Evolutionary conservation across 2,113 vertebrate species (phyloP).

Genomic region (Bucco capensis): DNA sequence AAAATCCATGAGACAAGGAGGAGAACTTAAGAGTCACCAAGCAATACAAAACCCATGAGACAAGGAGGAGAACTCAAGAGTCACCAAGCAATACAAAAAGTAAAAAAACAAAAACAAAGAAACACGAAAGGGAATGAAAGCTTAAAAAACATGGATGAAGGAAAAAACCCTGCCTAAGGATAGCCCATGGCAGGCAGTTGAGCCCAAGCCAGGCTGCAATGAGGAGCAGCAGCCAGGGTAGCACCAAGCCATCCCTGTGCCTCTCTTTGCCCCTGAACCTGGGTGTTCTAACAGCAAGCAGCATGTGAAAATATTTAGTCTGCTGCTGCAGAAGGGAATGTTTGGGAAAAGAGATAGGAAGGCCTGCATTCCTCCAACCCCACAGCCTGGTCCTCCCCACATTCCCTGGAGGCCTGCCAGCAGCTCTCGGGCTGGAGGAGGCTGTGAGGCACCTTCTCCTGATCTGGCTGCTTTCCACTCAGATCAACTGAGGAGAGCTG

Average conservation of each 20-base stretch:
- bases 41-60: no score
- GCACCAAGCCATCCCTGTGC: not conserved
- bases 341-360: slow-evolving; percentile 55
- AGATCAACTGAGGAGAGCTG: not conserved
- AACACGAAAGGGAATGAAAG: not conserved
- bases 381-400: not conserved
- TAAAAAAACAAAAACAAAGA: not conserved
- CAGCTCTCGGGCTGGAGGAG: accelerated
- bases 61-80: not conserved
- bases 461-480: not conserved
- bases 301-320: slow-evolving; percentile 57
- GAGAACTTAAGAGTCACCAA: not conserved
- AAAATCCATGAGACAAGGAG: no score
- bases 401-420: not conserved
- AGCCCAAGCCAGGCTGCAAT: not conserved
- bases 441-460: not conserved
- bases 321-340: slow-evolving; percentile 32
- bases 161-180: not conserved
- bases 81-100: not conserved
- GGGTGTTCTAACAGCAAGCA: slow-evolving; percentile 29
- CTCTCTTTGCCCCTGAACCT: not conserved
- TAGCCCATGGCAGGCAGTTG: not conserved
- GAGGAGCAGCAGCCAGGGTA: not conserved
- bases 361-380: slow-evolving; percentile 14
- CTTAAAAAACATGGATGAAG: not conserved